A percentile compares a stretch with the other conserved stretches of the same genome.
Evolutionary conservation across 2,888 invertebrate genomes (phyloP).

Genomic region (Parthenolecanium corni): DNA sequence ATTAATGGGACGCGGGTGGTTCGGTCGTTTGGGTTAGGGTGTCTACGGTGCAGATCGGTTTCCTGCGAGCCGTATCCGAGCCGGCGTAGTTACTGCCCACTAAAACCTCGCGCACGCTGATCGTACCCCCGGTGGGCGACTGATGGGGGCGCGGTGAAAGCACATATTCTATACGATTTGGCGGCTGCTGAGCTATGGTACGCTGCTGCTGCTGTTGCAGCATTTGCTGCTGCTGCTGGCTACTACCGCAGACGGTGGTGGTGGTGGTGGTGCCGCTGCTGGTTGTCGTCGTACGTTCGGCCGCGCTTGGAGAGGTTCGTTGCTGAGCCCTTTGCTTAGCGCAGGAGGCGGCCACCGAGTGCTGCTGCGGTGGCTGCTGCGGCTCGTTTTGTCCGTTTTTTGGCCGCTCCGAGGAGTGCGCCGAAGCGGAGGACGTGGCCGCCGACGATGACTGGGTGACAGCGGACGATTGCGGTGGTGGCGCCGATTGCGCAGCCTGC

Average conservation of each 20-base stretch:
- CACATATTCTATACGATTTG: slow-evolving; percentile 11
- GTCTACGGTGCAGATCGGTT: slow-evolving; percentile 26
- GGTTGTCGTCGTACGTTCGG: not conserved
- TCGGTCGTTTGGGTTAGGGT: slow-evolving; percentile 25
- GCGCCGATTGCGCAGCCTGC: not conserved
- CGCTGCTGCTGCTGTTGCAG: not conserved
- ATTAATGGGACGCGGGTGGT: slow-evolving; percentile 27
- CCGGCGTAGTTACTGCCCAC: slow-evolving; percentile 17
- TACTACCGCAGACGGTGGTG: not conserved
- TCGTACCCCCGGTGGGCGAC: slow-evolving; percentile 4
- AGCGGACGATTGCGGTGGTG: not conserved
- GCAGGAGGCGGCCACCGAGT: not conserved
- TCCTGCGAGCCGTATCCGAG: slow-evolving; percentile 23
- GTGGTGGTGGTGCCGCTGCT: slow-evolving; percentile 4
- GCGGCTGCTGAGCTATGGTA: slow-evolving; percentile 2
- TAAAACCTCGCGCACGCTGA: slow-evolving; percentile 21
- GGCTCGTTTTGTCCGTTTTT: not conserved
- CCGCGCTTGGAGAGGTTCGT: slow-evolving; percentile 7
- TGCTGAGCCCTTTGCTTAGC: not conserved
- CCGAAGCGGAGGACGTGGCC: not conserved
- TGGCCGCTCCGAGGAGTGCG: not conserved
- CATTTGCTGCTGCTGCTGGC: slow-evolving; percentile 4
- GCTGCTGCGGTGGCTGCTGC: not conserved
- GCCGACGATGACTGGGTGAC: not conserved
- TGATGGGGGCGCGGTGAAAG: slow-evolving; percentile 16